phyloP scores from a whole-genome alignment of 1,140 invertebrate genomes.

The Caenorhabditis remanei region DNA sequence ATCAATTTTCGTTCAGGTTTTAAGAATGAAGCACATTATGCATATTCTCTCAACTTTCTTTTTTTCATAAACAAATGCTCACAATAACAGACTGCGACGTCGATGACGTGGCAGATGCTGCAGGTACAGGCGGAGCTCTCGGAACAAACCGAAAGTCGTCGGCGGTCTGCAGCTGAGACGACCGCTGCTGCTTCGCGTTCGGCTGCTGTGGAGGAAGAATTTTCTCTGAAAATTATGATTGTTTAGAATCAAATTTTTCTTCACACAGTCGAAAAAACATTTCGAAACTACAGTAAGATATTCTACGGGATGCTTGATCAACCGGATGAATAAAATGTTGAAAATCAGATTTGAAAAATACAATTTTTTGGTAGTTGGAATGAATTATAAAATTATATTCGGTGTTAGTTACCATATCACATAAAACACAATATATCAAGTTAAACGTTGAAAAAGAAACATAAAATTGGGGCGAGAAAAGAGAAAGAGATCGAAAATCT shows the following conservation, averaged over 20 bases:
- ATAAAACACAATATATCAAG: not conserved
- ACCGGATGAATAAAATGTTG: not conserved
- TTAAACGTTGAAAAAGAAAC: not conserved
- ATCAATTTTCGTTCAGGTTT: too few species aligned
- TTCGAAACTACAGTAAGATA: too few species aligned
- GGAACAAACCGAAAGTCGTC: conserved; percentile 49
- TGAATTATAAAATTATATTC: too few species aligned
- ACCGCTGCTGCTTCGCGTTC: conserved; percentile 39
- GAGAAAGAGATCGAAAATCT: conserved; percentile 1
- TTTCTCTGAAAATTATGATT: conserved; percentile 2
- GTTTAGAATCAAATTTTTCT: not conserved
- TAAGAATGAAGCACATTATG: too few species aligned
- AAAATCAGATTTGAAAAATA: not conserved
- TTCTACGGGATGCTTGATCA: too few species aligned
- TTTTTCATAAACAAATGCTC: not conserved
- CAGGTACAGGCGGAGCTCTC: conserved; percentile 18
- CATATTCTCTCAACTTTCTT: too few species aligned
- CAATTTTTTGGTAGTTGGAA: not conserved
- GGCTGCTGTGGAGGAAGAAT: conserved; percentile 28
- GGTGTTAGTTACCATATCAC: too few species aligned
- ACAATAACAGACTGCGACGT: not conserved
- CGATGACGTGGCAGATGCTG: conserved; percentile 5
- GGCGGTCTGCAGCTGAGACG: conserved; percentile 50
- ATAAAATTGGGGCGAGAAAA: conserved; percentile 19
- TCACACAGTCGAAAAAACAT: too few species aligned